These are phyloP conservation scores for Rutilus rutilus DNA, from an alignment of 2,113 vertebrate species.

Conservation along the genomic window DNA sequence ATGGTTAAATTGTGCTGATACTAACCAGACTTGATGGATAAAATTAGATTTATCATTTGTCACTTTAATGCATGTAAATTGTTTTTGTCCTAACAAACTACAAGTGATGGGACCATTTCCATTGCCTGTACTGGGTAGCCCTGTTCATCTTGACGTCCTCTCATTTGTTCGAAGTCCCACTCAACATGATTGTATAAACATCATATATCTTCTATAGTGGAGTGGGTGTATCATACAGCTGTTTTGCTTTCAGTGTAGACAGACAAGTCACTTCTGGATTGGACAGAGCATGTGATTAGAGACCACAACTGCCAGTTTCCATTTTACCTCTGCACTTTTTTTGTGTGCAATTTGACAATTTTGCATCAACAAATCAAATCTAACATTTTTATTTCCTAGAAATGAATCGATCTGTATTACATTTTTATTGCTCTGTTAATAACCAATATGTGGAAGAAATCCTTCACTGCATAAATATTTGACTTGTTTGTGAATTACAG, in stretches of 20 bases:
- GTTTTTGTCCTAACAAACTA: neutral
- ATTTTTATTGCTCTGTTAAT: too few species aligned
- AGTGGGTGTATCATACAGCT: too few species aligned
- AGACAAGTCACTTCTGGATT: neutral
- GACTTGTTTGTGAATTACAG: neutral
- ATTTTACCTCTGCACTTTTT: neutral
- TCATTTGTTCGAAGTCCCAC: neutral
- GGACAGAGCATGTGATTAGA: neutral
- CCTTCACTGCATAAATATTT: neutral
- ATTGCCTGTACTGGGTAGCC: neutral
- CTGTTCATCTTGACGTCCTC: neutral
- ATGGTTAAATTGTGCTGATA: neutral
- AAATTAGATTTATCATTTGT: too few species aligned
- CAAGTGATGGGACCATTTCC: neutral
- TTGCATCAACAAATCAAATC: too few species aligned
- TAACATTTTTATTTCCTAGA: too few species aligned
- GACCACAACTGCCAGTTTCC: neutral
- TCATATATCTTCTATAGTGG: neutral
- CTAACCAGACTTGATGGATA: neutral
- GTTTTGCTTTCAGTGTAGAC: too few species aligned
- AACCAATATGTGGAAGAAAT: neutral
- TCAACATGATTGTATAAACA: neutral
- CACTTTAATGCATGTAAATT: neutral
- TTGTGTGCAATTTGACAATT: too few species aligned
- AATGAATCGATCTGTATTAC: too few species aligned